Evolutionary conservation across 2,113 vertebrate genomes (phyloP), one percentile per base, ranked within the genome.

Genomic region (Lagopus leucura): DNA sequence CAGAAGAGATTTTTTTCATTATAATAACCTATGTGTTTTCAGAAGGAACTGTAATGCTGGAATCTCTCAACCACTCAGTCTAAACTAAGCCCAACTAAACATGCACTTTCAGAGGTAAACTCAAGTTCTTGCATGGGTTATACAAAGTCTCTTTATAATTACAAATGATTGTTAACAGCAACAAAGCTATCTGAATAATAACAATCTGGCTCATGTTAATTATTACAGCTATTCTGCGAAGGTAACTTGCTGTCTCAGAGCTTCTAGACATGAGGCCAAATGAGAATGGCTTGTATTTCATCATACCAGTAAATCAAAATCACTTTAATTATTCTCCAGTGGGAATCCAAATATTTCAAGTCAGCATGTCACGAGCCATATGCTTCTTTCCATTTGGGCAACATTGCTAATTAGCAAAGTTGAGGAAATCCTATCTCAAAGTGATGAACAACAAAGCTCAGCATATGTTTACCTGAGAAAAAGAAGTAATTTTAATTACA

Each of bases 311-410:
- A 92, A 95, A 93, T 92, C 93, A 95, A 94, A 83, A 90, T 85
- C 82, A 55, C 75, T 94, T 90, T 97, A 94, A 96, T 94, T 95
- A 90, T 61, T 83, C 52, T 94, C 58, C 63, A 76, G 82, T 71
- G 64, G 71, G 82, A 92, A 69, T 93, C 85, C 72, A 76, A 89
- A 76, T 85, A 58, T 77, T 97, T 95, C 86, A 75, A 89, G 91
- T 84, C 81, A 90, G 88, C 63, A 71, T 43, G 77, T 66, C 77
- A 82, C 14, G 28, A 92, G 77, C 71, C 88, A 92, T 88, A 71
- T 91, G 65, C 47, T 95, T 87, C 58, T 81, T 90, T 63, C 48
- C 70, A 75, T 43, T 85, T 71, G 79, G 38, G 45, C 64, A 80
- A 93, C 0, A 0, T 21, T 86, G 67, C 69, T 95, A 94, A 96